Base-by-base conservation (phyloP, 1,140 invertebrate genomes). In the Apolygus lucorum region DNA sequence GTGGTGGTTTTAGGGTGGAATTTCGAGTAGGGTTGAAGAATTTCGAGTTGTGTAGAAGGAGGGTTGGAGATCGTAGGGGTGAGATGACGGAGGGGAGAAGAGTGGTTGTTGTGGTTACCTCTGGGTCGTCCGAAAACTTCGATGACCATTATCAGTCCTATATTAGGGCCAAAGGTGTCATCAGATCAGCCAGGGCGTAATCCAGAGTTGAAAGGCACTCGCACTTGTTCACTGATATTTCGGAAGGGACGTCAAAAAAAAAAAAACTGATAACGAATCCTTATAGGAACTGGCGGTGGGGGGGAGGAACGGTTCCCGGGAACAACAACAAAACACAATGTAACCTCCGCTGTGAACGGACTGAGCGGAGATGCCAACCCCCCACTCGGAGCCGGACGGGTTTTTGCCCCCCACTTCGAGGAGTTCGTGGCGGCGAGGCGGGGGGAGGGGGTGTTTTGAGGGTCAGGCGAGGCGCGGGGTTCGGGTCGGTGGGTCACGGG, bases 111-210 rank as follows among this genome's bases (percentile, higher is more conserved):
- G 34, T 4, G 34, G 17, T 14, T 59, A 59, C 54, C 54, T 59
- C 54, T 59, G 54, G 54, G 54, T 24, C 54, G 11, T 59, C 54
- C 54, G 54, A 59, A 59, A 59, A 59, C 54, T 59, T 59, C 54
- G 54, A 59, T 59, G 54, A 59, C 54, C 54, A 59, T 59, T 24
- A 59, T 59, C 54, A 24, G 54, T 59, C 13, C 54, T 59, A 59
- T 59, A 21, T 4, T 13, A 24, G 4, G 54, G 54, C 22, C 54
- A 59, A 59, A 4, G 54, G 11, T 59, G 54, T 17, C 54, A 59
- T 59, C 54, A 59, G 54, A 4, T 11, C 8, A 59, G 8, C 11
- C 13, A 11, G 54, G 34, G 34, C 34, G 34, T 42, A 42, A 42
- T 42, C 34, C 34, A 42, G 34, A 17, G 17, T 42, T 17, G 34